These are phyloP conservation scores for Bombus sylvicola DNA, from an alignment of 1,140 invertebrate genomes.

Conservation along the genomic window DNA sequence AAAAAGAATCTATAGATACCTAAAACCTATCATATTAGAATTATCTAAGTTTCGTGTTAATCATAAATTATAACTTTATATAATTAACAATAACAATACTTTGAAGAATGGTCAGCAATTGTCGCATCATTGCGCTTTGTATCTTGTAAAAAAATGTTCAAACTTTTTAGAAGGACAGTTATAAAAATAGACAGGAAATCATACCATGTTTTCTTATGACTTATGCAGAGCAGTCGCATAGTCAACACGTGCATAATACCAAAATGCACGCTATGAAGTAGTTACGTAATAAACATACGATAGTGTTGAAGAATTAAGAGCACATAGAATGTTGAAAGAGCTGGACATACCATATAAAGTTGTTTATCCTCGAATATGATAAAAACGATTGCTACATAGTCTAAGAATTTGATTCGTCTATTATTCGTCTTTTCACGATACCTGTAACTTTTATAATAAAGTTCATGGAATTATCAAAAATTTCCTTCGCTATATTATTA, in stretches of 20 bases:
- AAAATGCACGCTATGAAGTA: not conserved
- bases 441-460: not conserved
- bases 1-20: too few relatives aligned
- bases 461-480: not conserved
- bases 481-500: not conserved
- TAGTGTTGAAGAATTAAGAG: not conserved
- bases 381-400: not conserved
- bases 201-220: not conserved
- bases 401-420: not conserved
- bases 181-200: not conserved
- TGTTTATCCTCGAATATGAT: not conserved
- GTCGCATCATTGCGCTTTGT: too few relatives aligned
- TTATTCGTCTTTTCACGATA: not conserved
- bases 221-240: not conserved
- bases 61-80: not conserved
- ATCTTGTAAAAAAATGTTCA: not conserved
- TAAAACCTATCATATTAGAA: too few relatives aligned
- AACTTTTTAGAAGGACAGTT: not conserved
- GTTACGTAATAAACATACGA: constrained; percentile 35
- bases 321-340: not conserved
- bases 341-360: not conserved
- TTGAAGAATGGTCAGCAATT: accelerated
- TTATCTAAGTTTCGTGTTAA: not conserved
- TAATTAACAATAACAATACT: not conserved
- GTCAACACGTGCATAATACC: constrained; percentile 13